A percentile compares a stretch with the other conserved stretches of the same genome.
Evolutionary conservation across 2,797 vertebrate species (phyloP).

Genomic region (Staurois parvus): DNA sequence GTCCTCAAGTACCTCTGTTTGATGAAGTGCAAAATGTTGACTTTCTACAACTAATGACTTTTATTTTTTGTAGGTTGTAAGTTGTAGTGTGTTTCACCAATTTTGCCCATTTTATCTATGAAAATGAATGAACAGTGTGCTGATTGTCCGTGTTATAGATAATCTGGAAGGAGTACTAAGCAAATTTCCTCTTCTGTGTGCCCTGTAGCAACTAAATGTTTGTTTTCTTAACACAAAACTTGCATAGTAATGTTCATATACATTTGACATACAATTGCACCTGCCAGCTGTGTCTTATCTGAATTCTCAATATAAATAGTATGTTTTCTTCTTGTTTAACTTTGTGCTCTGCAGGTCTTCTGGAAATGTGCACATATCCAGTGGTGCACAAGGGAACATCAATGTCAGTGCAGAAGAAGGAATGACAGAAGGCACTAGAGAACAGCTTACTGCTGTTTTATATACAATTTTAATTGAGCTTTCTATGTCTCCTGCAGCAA

Average conservation of each 20-base stretch:
- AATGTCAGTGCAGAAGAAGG: neutral
- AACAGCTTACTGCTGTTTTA: slow-evolving; percentile 7
- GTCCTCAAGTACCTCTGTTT: too few species aligned
- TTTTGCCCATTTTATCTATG: neutral
- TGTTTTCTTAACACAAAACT: neutral
- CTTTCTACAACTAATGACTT: too few species aligned
- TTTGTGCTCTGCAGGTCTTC: neutral
- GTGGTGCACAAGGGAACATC: neutral
- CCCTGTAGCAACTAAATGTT: too few species aligned
- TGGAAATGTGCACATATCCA: neutral
- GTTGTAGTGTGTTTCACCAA: too few species aligned
- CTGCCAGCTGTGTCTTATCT: neutral
- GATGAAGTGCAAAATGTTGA: too few species aligned
- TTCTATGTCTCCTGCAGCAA: neutral
- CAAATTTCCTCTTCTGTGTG: too few species aligned
- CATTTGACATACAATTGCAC: neutral
- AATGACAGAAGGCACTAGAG: slow-evolving; percentile 1
- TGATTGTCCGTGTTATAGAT: too few species aligned
- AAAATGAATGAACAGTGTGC: neutral
- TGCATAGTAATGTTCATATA: neutral
- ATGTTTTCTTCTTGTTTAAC: neutral
- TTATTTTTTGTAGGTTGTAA: too few species aligned
- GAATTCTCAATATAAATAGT: neutral
- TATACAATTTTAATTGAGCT: neutral
- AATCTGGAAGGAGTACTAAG: too few species aligned